Conservation (phyloP, 2,888 invertebrate species). For the Oasisia sp. region DNA sequence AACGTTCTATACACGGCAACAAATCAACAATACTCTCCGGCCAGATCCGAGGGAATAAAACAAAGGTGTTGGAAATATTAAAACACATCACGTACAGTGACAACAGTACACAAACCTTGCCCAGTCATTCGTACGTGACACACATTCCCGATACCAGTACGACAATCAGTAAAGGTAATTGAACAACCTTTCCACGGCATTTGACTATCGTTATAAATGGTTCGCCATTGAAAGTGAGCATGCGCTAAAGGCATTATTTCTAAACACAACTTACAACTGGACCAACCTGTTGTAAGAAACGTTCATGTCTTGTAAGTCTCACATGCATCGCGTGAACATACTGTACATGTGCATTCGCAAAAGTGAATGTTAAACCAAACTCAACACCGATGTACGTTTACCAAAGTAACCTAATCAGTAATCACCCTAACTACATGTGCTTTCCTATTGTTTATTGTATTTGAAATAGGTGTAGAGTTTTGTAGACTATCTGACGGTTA, state of each 20-base stretch:
- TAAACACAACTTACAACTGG: neutral
- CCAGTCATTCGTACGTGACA: neutral
- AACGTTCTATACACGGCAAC: neutral
- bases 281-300: neutral
- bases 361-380: neutral
- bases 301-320: neutral
- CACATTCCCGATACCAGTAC: neutral
- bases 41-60: neutral
- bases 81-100: neutral
- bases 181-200: neutral
- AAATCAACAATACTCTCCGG: neutral
- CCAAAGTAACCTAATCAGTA: neutral
- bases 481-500: neutral
- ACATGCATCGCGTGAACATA: neutral
- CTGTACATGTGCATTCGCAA: no score
- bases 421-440: neutral
- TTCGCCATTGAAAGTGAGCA: neutral
- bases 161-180: neutral
- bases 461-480: no score
- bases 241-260: neutral
- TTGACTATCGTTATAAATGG: neutral
- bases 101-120: neutral
- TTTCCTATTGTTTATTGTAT: neutral
- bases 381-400: neutral
- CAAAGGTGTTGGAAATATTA: neutral